Evolutionary conservation across 2,888 invertebrate species (phyloP).

Genomic region (Eupithecia subumbrata): DNA sequence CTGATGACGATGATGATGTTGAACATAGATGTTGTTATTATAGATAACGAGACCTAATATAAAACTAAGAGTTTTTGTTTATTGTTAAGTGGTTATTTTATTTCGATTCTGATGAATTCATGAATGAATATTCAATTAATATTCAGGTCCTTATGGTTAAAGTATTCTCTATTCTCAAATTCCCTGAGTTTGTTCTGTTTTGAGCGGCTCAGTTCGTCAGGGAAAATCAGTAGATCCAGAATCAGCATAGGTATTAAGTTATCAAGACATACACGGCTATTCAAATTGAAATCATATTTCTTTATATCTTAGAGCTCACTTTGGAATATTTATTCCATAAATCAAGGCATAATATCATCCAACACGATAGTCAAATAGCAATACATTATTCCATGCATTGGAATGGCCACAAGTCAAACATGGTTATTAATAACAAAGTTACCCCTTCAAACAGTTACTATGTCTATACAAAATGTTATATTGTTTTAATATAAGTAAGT

Average conservation of each 20-base stretch:
- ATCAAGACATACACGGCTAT: neutral
- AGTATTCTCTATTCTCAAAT: too few relatives aligned
- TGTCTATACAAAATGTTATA: neutral
- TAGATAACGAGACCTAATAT: too few relatives aligned
- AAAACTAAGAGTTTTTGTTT: neutral
- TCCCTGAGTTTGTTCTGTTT: neutral
- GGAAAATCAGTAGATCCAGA: neutral
- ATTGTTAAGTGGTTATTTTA: neutral
- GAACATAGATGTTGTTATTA: too few relatives aligned
- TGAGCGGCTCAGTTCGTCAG: neutral
- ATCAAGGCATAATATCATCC: slow-evolving; percentile 30
- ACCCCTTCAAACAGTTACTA: neutral
- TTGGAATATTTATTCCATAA: slow-evolving; percentile 37
- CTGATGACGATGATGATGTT: too few relatives aligned
- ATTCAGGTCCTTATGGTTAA: neutral
- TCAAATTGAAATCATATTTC: slow-evolving; percentile 28
- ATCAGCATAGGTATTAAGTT: neutral
- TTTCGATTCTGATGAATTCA: neutral
- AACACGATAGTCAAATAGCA: slow-evolving; percentile 32
- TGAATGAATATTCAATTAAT: neutral
- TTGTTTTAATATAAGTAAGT: too few relatives aligned
- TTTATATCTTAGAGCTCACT: slow-evolving; percentile 46
- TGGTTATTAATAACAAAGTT: neutral
- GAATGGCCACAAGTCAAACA: slow-evolving; percentile 33
- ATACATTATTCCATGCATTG: slow-evolving; percentile 36